A percentile compares a stretch with the other conserved stretches of the same genome.
Conservation (phyloP, 2,113 vertebrate genomes). For the Cricetomys ansorgei region DNA sequence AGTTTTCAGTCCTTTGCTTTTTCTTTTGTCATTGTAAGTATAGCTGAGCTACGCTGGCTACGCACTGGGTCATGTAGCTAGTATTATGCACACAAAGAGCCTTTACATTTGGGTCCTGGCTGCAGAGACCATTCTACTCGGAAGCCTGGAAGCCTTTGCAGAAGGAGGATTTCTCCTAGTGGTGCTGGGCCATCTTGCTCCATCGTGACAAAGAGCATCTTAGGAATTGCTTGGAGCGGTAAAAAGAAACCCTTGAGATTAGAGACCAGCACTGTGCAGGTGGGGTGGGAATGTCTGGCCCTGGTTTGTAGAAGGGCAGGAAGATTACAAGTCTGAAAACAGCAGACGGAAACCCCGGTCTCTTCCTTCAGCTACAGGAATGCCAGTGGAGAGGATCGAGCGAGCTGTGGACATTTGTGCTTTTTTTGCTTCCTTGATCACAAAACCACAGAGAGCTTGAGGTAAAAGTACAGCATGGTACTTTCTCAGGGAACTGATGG, state of each 20-base stretch:
- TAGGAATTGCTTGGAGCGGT: not conserved
- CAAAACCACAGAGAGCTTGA: not conserved
- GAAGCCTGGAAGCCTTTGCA: not conserved
- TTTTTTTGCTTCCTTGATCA: not conserved
- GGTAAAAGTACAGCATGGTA: not conserved
- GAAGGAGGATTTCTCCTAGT: not conserved
- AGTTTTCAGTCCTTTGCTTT: not conserved
- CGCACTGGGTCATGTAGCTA: not conserved
- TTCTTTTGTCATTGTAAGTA: not conserved
- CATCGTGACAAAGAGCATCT: not conserved
- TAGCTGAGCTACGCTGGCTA: not conserved
- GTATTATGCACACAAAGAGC: not conserved
- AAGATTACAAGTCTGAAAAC: not conserved
- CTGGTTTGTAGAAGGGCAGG: not conserved
- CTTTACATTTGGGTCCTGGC: not conserved
- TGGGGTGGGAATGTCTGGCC: not conserved
- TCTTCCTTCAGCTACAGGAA: not conserved
- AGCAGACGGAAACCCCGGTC: not conserved
- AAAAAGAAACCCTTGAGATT: not conserved
- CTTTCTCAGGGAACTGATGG: not conserved
- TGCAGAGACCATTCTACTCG: not conserved
- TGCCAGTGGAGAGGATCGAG: not conserved
- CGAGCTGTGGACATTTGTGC: not conserved
- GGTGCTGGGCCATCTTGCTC: not conserved
- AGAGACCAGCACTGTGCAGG: accelerated